Conservation (phyloP, 2,888 invertebrate species). For the Callyntrura sp. region DNA sequence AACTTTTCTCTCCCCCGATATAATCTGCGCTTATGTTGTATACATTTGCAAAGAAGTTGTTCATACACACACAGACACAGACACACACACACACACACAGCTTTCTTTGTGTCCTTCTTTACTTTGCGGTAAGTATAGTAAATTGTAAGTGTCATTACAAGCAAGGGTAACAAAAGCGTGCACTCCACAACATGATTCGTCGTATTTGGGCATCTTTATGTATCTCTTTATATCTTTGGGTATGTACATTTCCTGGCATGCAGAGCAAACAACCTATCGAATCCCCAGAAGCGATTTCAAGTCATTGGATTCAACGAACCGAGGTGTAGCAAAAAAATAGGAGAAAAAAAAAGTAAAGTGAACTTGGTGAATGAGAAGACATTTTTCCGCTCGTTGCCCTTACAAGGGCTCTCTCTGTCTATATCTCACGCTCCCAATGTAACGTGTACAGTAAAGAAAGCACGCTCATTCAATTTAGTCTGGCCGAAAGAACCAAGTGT, state of each 20-base stretch:
- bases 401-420: conserved; percentile 28
- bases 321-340: conserved; percentile 55
- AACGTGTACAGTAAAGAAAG: conserved; percentile 33
- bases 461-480: conserved; percentile 56
- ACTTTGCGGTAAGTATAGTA: conserved; percentile 52
- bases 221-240: neutral
- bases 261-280: neutral
- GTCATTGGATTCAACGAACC: conserved; percentile 61
- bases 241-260: neutral
- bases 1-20: neutral
- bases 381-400: conserved; percentile 66
- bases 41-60: conserved; percentile 46
- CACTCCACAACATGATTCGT: conserved; percentile 21
- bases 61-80: too few relatives aligned
- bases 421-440: neutral
- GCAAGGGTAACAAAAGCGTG: conserved; percentile 11
- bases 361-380: conserved; percentile 44
- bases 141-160: conserved; percentile 57
- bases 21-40: conserved; percentile 51
- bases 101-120: conserved; percentile 57
- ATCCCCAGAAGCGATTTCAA: conserved; percentile 52
- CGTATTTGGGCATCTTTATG: conserved; percentile 5
- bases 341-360: conserved; percentile 28
- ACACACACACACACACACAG: too few relatives aligned
- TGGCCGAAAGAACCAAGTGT: conserved; percentile 44